Evolutionary conservation across 2,888 invertebrate genomes (phyloP).

Genomic region (Nephrotoma guestfalica): DNA sequence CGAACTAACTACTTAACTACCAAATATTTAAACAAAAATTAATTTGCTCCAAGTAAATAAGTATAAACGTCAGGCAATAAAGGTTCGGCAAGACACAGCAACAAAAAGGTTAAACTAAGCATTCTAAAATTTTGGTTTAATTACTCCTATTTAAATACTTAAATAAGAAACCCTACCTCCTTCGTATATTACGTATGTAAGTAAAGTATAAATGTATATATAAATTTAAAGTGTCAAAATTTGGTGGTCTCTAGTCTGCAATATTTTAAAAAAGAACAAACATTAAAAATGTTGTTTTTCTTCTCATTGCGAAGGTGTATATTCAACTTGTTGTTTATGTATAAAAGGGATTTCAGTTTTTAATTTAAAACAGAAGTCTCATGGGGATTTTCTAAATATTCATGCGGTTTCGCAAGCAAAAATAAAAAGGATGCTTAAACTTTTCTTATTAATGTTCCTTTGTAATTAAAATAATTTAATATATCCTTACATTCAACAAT

Average conservation of each 20-base stretch:
- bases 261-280: neutral
- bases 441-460: neutral
- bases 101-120: neutral
- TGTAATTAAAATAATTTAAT: neutral
- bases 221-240: neutral
- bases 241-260: neutral
- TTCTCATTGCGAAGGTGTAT: neutral
- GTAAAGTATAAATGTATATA: no score
- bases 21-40: neutral
- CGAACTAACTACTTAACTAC: neutral
- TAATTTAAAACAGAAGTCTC: neutral
- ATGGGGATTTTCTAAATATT: neutral
- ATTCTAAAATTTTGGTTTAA: neutral
- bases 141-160: neutral
- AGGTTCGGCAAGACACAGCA: neutral
- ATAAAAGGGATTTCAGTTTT: neutral
- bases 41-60: neutral
- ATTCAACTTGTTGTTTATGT: neutral
- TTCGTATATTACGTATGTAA: neutral
- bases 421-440: neutral
- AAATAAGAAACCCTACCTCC: neutral
- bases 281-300: neutral
- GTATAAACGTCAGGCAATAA: neutral
- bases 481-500: neutral
- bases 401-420: neutral